Conservation (phyloP, 30 jellyfish, hydroid and myxozoan genomes). For the Aurelia aurita complex sp. Pacific region DNA sequence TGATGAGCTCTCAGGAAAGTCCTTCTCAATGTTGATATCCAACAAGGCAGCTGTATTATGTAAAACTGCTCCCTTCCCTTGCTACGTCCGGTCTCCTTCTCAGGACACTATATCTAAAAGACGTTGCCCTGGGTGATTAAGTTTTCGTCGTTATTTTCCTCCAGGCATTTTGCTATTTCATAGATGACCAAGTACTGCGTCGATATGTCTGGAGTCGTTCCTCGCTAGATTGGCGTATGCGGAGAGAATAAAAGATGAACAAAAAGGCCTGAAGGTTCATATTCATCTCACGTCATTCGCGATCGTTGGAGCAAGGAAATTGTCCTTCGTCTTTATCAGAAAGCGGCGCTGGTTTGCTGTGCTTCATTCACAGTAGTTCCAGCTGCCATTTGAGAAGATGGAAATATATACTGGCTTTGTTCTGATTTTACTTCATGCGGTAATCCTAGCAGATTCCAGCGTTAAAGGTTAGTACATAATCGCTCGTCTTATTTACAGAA, state of each 20-base stretch:
- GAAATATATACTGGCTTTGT: slow-evolving; percentile 16
- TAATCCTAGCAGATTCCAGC: too few species aligned
- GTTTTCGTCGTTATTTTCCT: slow-evolving; percentile 47
- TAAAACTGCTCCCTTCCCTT: slow-evolving; percentile 60
- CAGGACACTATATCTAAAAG: slow-evolving; percentile 34
- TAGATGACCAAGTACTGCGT: slow-evolving; percentile 54
- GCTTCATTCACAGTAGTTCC: background rate
- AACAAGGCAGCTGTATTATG: slow-evolving; percentile 14
- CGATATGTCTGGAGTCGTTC: slow-evolving; percentile 35
- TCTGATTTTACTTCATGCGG: slow-evolving; percentile 9
- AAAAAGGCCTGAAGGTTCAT: slow-evolving; percentile 52
- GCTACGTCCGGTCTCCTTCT: slow-evolving; percentile 65
- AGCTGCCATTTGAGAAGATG: slow-evolving; percentile 36
- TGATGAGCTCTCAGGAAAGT: background rate
- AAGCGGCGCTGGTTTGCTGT: slow-evolving; percentile 1
- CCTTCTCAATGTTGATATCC: slow-evolving; percentile 36
- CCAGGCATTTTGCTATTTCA: slow-evolving; percentile 64
- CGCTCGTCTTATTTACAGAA: too few species aligned
- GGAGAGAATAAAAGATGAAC: slow-evolving; percentile 43
- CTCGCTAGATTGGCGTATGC: slow-evolving; percentile 37
- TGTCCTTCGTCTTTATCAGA: too few species aligned
- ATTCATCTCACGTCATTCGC: background rate
- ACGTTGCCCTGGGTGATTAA: slow-evolving; percentile 60
- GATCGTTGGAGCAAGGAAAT: too few species aligned
- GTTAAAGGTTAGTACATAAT: too few species aligned